These are phyloP conservation scores for Mus minutoides DNA, from an alignment of 2,797 vertebrate genomes.

Conservation along the genomic window DNA sequence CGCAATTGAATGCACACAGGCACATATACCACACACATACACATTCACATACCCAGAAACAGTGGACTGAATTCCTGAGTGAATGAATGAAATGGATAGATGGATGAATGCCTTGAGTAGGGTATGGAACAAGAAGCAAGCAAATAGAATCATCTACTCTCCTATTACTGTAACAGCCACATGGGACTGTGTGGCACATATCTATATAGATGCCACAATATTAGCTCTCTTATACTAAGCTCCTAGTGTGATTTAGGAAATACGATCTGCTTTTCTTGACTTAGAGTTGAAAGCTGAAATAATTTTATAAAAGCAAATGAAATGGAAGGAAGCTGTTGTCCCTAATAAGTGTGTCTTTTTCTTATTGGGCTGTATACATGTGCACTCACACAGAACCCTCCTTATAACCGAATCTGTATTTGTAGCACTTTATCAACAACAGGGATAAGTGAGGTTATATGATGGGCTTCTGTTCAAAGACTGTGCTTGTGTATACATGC, in stretches of 20 bases:
- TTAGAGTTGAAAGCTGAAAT: constrained; percentile 68
- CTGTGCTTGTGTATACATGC: constrained; percentile 55
- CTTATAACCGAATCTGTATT: constrained; percentile 49
- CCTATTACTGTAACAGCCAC: not conserved
- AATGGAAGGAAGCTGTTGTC: constrained; percentile 52
- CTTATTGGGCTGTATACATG: constrained; percentile 42
- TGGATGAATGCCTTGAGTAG: not conserved
- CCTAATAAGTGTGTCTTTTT: constrained; percentile 52
- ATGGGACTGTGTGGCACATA: not conserved
- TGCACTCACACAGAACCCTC: constrained; percentile 24
- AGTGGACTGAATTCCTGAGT: not conserved
- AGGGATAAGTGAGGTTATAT: constrained; percentile 36
- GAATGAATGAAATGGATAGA: not conserved
- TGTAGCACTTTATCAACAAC: constrained; percentile 56
- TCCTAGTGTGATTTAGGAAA: constrained; percentile 48
- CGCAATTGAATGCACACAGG: not conserved
- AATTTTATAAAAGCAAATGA: constrained; percentile 52
- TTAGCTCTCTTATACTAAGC: constrained; percentile 13
- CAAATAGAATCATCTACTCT: not conserved
- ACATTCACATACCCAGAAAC: not conserved
- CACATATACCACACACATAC: not conserved
- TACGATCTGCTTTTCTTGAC: constrained; percentile 54
- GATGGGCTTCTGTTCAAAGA: constrained; percentile 61
- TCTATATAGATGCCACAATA: not conserved
- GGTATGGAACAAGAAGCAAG: not conserved